phyloP scores from a whole-genome alignment of 2,113 vertebrate species.

The Ophiodon elongatus region DNA sequence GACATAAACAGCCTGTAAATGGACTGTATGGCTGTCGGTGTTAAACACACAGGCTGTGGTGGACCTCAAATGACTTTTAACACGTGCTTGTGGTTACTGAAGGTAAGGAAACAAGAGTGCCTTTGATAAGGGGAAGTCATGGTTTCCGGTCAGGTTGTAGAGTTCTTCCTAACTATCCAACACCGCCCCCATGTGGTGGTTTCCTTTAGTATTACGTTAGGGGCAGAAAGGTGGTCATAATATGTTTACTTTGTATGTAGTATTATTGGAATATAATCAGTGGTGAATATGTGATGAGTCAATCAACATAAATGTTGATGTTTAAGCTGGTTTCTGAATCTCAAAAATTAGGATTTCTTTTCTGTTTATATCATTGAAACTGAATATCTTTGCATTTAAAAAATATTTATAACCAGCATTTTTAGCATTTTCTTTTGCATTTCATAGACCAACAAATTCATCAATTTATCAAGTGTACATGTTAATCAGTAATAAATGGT shows the following conservation, averaged over 20 bases:
- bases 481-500: background rate
- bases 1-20: background rate
- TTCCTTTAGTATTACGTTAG: background rate
- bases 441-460: background rate
- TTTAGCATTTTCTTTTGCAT: background rate
- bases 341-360: background rate
- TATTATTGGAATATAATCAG: background rate
- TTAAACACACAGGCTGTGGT: background rate
- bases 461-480: background rate
- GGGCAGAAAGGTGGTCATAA: background rate
- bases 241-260: background rate
- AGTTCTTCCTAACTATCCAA: background rate
- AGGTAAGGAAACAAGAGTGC: background rate
- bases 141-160: slow-evolving; percentile 42
- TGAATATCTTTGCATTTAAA: background rate
- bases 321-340: background rate
- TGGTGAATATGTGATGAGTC: background rate
- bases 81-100: slow-evolving; percentile 23
- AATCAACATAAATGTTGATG: background rate
- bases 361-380: background rate
- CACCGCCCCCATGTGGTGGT: slow-evolving; percentile 60
- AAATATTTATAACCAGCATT: too few relatives aligned
- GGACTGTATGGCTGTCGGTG: background rate
- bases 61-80: slow-evolving; percentile 6
- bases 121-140: slow-evolving; percentile 43